Evolutionary conservation across 2,888 invertebrate genomes (phyloP), one percentile per base, ranked within the genome.

Genomic region (Lasioglossum calceatum): DNA sequence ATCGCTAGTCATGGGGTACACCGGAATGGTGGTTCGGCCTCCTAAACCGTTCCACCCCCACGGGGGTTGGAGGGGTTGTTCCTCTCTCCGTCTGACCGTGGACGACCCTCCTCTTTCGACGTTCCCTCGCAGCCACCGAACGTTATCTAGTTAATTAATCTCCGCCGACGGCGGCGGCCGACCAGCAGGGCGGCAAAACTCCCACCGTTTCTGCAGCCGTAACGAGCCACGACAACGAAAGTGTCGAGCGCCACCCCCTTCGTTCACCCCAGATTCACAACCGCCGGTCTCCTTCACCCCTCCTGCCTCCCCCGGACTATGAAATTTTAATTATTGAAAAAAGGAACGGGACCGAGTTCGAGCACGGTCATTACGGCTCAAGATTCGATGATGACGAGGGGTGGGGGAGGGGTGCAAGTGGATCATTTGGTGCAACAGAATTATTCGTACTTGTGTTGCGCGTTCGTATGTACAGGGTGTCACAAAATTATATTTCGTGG

Each of bases 121-220:
- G 86, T 82, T 81, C 81, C 84, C 87, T 89, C 86, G 87, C 87
- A 87, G 85, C 86, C 87, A 77, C 87, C 90, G 70, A 84, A 85
- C 90, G 93, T 93, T 94, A 95, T 95, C 95, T 93, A 92, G 93
- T 94, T 95, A 95, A 95, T 95, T 95, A 95, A 95, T 95, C 95
- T 94, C 92, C 91, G 91, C 92, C 91, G 92, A 90, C 92, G 93
- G 91, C 91, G 90, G 89, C 82, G 70, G 84, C 81, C 88, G 86
- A 91, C 89, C 82, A 89, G 86, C 92, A 82, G 88, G 89, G 92
- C 88, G 91, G 90, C 87, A 92, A 91, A 91, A 92, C 92, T 92
- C 92, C 90, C 91, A 89, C 91, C 92, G 85, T 90, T 86, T 81
- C 89, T 89, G 83, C 85, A 81, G 67, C 83, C 88, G 88, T 92